Conservation (phyloP, 1,140 invertebrate genomes). For the Macrobrachium rosenbergii region DNA sequence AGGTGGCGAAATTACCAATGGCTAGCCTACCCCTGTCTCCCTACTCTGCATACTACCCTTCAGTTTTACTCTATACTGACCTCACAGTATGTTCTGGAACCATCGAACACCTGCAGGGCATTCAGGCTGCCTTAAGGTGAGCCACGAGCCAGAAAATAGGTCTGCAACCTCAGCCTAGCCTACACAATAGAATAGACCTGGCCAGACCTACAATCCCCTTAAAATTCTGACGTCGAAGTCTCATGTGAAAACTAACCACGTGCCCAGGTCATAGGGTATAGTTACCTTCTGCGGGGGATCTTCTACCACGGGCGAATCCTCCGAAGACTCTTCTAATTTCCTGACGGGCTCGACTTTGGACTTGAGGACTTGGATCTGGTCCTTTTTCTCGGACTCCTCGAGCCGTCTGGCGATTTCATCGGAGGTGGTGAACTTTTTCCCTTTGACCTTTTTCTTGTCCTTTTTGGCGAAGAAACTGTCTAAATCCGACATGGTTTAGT, state of each 20-base stretch:
- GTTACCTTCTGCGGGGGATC: constrained; percentile 42
- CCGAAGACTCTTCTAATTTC: constrained; percentile 42
- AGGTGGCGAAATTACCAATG: no score
- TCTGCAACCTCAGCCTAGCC: no score
- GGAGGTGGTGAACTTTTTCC: constrained; percentile 63
- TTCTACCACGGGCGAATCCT: constrained; percentile 27
- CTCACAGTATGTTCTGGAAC: no score
- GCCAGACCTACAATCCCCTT: no score
- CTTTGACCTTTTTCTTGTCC: constrained; percentile 66
- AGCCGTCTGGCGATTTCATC: constrained; percentile 64
- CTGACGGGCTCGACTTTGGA: constrained; percentile 35
- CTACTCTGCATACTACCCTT: no score
- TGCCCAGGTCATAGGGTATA: neutral
- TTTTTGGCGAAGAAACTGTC: constrained; percentile 65
- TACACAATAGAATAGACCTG: no score
- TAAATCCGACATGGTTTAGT: constrained; percentile 57
- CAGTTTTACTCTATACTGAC: no score
- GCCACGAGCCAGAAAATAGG: no score
- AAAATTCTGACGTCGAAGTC: neutral
- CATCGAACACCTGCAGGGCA: no score
- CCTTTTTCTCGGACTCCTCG: constrained; percentile 64
- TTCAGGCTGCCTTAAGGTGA: no score
- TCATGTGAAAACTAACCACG: neutral
- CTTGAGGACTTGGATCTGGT: constrained; percentile 40
- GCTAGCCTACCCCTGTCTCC: no score